Percentiles rank a stretch among this genome's conserved stretches.
Evolutionary conservation across 2,888 invertebrate species (phyloP).

Genomic region (Lycocerus yunnanus): DNA sequence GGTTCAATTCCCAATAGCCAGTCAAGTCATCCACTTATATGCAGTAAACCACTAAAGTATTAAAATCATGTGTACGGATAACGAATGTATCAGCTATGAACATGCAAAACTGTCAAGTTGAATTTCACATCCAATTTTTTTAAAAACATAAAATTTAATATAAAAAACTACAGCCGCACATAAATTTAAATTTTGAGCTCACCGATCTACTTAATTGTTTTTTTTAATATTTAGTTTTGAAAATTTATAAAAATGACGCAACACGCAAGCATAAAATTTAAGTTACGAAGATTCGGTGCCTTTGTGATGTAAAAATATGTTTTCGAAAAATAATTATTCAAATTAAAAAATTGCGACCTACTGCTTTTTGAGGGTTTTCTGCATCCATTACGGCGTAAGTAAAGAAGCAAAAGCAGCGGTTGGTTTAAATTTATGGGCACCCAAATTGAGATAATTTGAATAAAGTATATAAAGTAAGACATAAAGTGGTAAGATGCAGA

Average conservation of each 20-base stretch:
- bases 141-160: not conserved
- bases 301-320: not conserved
- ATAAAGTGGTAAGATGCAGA: constrained; percentile 11
- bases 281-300: not conserved
- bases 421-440: constrained; percentile 20
- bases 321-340: not conserved
- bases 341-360: not conserved
- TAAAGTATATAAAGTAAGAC: constrained; percentile 21
- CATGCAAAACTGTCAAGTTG: not conserved
- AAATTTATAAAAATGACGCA: not conserved
- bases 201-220: not conserved
- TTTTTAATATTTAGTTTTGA: not conserved
- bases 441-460: constrained; percentile 27
- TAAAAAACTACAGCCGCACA: not conserved
- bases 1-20: not conserved
- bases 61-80: not conserved
- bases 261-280: not conserved
- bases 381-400: constrained; percentile 10
- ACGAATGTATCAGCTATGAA: not conserved
- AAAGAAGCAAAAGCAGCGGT: constrained; percentile 15
- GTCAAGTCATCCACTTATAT: not conserved
- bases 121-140: not conserved
- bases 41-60: not conserved
- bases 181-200: not conserved
- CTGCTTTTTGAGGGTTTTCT: constrained; percentile 8